Evolutionary conservation across 2,113 vertebrate genomes (phyloP), one percentile per base, ranked within the genome.

Genomic region (Rhinoptilus africanus): DNA sequence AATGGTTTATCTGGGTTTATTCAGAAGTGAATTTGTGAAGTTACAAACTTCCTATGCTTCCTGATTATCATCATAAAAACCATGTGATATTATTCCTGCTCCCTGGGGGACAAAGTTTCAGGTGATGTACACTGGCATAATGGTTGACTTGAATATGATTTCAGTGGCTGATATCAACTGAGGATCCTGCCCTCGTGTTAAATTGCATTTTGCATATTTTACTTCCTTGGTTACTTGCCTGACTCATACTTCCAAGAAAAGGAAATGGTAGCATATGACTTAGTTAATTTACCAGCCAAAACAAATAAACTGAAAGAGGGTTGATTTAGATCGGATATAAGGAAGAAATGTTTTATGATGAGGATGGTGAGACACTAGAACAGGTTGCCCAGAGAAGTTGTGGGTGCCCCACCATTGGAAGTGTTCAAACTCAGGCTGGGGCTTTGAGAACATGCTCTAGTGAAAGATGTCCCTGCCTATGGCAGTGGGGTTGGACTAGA

Each of bases 321-420:
- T 53, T 66, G 34, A 19, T 84, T 93, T 51, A 60, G 23, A 28
- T 16, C 54, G 14, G 4, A 24, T 32, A 32, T 28, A 18, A 83
- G 6, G 24, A 56, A 69, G 16, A 59, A 41, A 5, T 23, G 14
- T 37, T 68, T 72, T 77, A 19, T 11, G 2, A 2, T 60, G 30
- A 73, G 4, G 3, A 4, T 50, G 17, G 3, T 67, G 14, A 59
- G 37, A 2, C 20, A 34, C 13, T 71, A 57, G 22, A 12, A 59
- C 9, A 39, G 2, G 10, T 26, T 91, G 4, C 8, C 37, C 20
- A 47, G 64, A n/a, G 26, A 21, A 3, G 8, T 1, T 35, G 2
- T 14, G 59, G 16, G 8, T 90, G 34, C 7, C 10, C 3, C 27
- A 23, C 8, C 13, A 5, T 5, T 53, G 45, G 2, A 11, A 66